Conservation (phyloP, 2,888 invertebrate species). For the Gandaritis pyraliata region DNA sequence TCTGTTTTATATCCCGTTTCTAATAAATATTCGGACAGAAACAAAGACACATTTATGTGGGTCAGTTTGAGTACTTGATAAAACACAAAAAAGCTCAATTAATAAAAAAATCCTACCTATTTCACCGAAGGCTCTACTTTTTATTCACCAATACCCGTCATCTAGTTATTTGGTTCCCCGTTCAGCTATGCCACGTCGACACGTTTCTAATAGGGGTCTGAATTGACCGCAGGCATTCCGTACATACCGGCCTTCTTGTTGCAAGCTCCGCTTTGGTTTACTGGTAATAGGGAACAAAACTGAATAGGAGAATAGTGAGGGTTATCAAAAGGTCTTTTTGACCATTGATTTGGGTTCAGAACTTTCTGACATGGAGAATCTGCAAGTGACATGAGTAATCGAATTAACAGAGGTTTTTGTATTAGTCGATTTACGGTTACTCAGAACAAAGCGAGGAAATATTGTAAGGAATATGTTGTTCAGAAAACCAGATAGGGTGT, state of each 20-base stretch:
- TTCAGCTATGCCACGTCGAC: background rate
- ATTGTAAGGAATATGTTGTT: background rate
- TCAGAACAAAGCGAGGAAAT: background rate
- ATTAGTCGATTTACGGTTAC: background rate
- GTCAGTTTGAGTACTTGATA: too few species aligned
- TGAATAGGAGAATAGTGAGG: background rate
- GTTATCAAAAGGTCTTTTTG: background rate
- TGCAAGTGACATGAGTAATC: background rate
- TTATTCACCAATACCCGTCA: conserved; percentile 8
- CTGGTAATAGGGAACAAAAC: background rate
- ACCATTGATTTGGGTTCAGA: background rate
- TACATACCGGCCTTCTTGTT: conserved; percentile 1
- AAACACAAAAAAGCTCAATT: background rate
- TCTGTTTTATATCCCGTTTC: too few species aligned
- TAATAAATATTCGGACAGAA: too few species aligned
- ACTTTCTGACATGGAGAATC: background rate
- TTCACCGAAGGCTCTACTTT: background rate
- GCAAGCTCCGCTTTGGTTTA: conserved; percentile 6
- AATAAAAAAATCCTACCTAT: background rate
- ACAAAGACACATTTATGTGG: too few species aligned
- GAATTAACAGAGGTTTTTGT: background rate
- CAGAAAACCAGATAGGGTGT: too few species aligned
- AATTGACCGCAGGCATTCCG: conserved; percentile 10
- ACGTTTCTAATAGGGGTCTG: conserved; percentile 8
- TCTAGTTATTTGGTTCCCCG: conserved; percentile 3